Evolutionary conservation across 2,113 vertebrate genomes (phyloP), one percentile per base, ranked within the genome.

Genomic region (Poeciliopsis turrubarensis): DNA sequence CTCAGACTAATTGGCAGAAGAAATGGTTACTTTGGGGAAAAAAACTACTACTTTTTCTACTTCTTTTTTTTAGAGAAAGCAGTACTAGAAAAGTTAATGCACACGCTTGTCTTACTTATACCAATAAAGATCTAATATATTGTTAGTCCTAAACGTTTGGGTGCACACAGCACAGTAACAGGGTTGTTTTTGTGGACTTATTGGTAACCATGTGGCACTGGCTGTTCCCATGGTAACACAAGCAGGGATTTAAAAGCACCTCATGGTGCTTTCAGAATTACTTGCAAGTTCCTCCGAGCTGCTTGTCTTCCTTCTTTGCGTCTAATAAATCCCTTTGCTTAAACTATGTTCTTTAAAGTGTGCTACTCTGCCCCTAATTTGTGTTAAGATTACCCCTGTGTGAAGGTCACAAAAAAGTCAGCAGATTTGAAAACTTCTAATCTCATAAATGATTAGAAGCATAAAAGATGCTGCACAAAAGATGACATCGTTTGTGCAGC

Each of bases 311-410:
- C 70, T 37, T 73, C 67, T 51, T 60, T 19, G 9, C 74, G 70
- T 79, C 65, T 4, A 29, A 77, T 78, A 81, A 91, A 92, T 94
- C 84, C 87, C 51, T 6, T 65, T 73, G 82, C 81, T 92, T 89
- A 87, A 85, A 86, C 88, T 92, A 86, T 83, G 90, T 89, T 77
- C 93, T 94, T 94, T 94, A 90, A 94, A 92, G 89, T 93, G 37
- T 34, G 65, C 80, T 89, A 87, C 86, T 86, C 79, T 78, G 65
- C 72, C 73, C 34, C 47, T 30, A 27, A 11, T 47, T 54, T 29
- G 27, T 72, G 11, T 66, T 57, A 62, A 68, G 44, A 62, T 17
- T 30, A 68, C 70, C 76, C 29, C 54, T 69, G 37, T 32, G 37
- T 71, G 7, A 78, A 83, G 78, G 79, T 89, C 85, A 82, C 41